phyloP scores from a whole-genome alignment of 1,140 invertebrate genomes.

The Metaphire vulgaris region DNA sequence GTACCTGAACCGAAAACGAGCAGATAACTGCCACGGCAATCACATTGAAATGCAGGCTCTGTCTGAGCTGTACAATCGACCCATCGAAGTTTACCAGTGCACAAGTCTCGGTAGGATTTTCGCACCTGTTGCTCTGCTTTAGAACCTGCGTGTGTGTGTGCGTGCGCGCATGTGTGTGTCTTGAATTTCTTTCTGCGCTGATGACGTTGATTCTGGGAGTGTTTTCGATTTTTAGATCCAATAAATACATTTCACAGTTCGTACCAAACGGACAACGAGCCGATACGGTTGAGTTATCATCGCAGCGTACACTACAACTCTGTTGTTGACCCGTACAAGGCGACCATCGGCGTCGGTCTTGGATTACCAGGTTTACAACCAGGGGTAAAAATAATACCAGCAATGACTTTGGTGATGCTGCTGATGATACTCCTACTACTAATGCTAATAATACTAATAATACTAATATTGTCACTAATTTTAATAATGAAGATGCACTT shows the following conservation, averaged over 20 bases:
- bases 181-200: too few relatives aligned
- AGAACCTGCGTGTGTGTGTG: too few relatives aligned
- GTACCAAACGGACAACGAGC: constrained; percentile 66
- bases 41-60: constrained; percentile 91
- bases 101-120: constrained; percentile 33
- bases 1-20: constrained; percentile 65
- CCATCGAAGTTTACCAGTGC: constrained; percentile 88
- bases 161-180: too few relatives aligned
- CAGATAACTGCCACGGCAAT: constrained; percentile 77
- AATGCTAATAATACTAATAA: too few relatives aligned
- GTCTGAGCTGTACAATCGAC: constrained; percentile 84
- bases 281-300: constrained; percentile 83
- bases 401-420: too few relatives aligned
- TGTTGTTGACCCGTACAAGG: constrained; percentile 77
- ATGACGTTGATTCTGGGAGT: too few relatives aligned
- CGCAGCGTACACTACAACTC: constrained; percentile 84
- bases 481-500: too few relatives aligned
- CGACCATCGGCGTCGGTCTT: constrained; percentile 72
- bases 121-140: not conserved
- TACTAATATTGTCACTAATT: too few relatives aligned
- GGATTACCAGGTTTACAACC: constrained; percentile 78
- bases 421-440: too few relatives aligned
- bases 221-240: constrained; percentile 66
- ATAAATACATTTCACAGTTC: constrained; percentile 82
- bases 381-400: constrained; percentile 59